Evolutionary conservation across 2,113 vertebrate genomes (phyloP), one percentile per base, ranked within the genome.

Genomic region (Vulpes ferrilata): DNA sequence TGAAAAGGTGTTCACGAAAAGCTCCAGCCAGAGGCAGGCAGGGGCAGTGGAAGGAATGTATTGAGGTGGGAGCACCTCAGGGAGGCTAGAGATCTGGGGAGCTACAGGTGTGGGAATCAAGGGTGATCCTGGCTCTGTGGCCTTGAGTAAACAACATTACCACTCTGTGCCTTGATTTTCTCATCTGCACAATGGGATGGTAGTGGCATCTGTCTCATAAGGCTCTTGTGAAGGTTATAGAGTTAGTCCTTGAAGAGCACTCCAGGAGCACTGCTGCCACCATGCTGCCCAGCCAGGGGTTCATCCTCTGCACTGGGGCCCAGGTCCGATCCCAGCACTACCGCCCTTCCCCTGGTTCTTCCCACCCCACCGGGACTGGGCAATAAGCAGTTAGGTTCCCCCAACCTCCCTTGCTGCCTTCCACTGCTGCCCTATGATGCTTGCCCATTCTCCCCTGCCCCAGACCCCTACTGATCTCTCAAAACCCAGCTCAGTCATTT

Each of bases 301-400:
- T 5, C 17, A 0, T 7, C 32, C 71, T 69, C 30, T 16, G 0
- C 13, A 0, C 69, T 10, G 73, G 12, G 59, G 88, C 2, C 0
- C 32, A 2, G n/a, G 23, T 80, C 81, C 23, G 4, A 23, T 15
- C 35, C 3, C 22, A 25, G 60, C 55, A 30, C 32, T 19, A 0
- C 35, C 8, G 30, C 35, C 73, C 74, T 38, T 25, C 51, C 32
- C 38, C 48, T 4, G 48, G 73, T 65, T 7, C 64, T 48, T 20
- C 53, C 67, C 12, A 0, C 51, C 69, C 65, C 79, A 3, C 76
- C 57, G 2, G 5, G 67, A 2, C 25, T 23, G 48, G 30, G 53
- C 88, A 2, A 9, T 1, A 3, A 59, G 74, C 51, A 4, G 22
- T 10, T 53, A 15, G 3, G 25, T 30, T 30, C 38, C 65, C 1